Evolutionary conservation across 2,113 vertebrate genomes (phyloP).

Genomic region (Pterocles orientalis): DNA sequence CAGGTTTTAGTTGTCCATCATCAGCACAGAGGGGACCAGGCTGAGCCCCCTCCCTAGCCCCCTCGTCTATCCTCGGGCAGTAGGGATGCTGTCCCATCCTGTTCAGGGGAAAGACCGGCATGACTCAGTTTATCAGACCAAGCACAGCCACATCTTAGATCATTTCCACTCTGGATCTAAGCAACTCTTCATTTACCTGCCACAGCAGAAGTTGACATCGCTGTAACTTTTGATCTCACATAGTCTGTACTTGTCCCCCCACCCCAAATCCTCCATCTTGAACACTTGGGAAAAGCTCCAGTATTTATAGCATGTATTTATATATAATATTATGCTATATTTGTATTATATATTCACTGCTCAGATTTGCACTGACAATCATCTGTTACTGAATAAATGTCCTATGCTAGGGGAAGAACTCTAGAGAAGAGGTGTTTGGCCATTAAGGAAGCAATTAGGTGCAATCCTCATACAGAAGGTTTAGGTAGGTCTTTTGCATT

Average conservation of each 20-base stretch:
- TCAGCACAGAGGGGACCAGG: not conserved
- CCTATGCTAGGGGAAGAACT: not conserved
- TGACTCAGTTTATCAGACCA: not conserved
- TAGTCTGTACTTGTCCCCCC: not conserved
- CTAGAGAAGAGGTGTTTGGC: not conserved
- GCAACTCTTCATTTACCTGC: not conserved
- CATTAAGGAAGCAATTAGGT: not conserved
- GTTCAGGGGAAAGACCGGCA: accelerated
- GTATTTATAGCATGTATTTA: not conserved
- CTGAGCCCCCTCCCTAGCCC: not conserved
- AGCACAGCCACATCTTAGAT: not conserved
- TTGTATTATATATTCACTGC: not conserved
- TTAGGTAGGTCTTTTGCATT: not conserved
- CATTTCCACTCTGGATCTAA: not conserved
- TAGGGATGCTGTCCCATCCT: not conserved
- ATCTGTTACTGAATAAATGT: not conserved
- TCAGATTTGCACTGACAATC: not conserved
- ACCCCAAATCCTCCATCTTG: not conserved
- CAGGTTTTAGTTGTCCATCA: not conserved
- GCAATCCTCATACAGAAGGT: not conserved
- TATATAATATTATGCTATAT: too few relatives aligned
- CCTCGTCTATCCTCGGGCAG: not conserved
- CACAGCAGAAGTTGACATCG: not conserved
- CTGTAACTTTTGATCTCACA: not conserved
- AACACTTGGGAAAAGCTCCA: not conserved